phyloP scores from a whole-genome alignment of 2,797 vertebrate species.

The Sebastes itinus region DNA sequence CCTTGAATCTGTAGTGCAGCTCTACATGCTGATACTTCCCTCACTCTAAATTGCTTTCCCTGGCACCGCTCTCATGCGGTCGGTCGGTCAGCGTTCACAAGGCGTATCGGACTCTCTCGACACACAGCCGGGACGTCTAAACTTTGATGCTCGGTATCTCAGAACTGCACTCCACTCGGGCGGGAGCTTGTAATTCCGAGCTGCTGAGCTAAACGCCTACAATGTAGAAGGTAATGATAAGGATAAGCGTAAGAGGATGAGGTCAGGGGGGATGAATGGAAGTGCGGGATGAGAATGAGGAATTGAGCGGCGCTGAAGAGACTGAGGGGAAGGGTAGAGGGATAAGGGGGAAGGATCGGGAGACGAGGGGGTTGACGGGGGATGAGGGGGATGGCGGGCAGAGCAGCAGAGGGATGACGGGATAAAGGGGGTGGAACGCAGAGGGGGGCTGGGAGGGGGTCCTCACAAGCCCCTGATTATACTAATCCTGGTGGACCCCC shows the following conservation, averaged over 20 bases:
- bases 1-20: constrained; percentile 14
- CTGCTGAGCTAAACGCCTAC: constrained; percentile 67
- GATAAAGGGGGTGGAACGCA: constrained; percentile 33
- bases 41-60: constrained; percentile 31
- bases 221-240: constrained; percentile 73
- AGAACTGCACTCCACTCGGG: constrained; percentile 32
- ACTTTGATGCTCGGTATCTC: constrained; percentile 54
- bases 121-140: constrained; percentile 29
- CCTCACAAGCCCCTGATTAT: constrained; percentile 74
- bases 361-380: constrained; percentile 42
- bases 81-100: constrained; percentile 4
- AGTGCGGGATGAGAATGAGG: constrained; percentile 52
- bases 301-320: constrained; percentile 45
- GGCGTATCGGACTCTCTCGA: constrained; percentile 28
- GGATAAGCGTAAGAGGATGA: constrained; percentile 76
- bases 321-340: constrained; percentile 59
- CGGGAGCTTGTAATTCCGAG: constrained; percentile 66
- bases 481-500: constrained; percentile 78
- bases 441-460: constrained; percentile 42
- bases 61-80: constrained; percentile 8
- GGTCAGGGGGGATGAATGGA: constrained; percentile 62
- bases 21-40: not conserved
- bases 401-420: constrained; percentile 19
- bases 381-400: constrained; percentile 9
- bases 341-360: constrained; percentile 47